Percentiles rank a stretch among this genome's conserved stretches.
Evolutionary conservation across 2,113 vertebrate species (phyloP).

Genomic region (Micronisus gabar): DNA sequence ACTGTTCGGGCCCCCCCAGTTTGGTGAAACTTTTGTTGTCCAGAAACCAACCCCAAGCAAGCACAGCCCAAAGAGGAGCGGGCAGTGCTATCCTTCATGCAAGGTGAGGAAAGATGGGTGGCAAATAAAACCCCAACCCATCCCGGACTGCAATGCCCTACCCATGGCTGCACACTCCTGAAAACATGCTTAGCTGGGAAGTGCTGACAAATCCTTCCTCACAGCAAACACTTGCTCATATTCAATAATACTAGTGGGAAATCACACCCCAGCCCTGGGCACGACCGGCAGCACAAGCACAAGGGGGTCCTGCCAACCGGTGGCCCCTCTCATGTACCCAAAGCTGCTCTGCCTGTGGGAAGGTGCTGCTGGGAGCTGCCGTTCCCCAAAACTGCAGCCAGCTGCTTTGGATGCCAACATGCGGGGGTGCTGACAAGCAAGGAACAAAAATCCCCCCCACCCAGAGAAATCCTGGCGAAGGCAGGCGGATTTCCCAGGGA

Average conservation of each 20-base stretch:
- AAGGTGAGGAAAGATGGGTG: fast-evolving
- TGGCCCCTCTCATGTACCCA: no score
- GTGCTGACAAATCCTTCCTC: not conserved
- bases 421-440: fast-evolving
- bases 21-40: not conserved
- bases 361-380: no score
- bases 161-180: not conserved
- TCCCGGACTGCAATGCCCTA: fast-evolving
- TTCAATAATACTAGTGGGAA: not conserved
- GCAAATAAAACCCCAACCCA: not conserved
- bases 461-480: not conserved
- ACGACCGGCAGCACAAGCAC: fast-evolving
- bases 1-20: no score
- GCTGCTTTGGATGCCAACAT: fast-evolving
- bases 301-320: not conserved
- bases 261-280: not conserved
- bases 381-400: fast-evolving
- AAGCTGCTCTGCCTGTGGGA: not conserved
- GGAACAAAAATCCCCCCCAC: not conserved
- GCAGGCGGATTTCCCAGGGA: fast-evolving
- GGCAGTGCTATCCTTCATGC: fast-evolving
- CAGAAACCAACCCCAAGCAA: not conserved
- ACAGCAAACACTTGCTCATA: fast-evolving
- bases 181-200: fast-evolving
- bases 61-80: fast-evolving